Conservation (phyloP, 1,140 invertebrate genomes). For the Magallana angulata region DNA sequence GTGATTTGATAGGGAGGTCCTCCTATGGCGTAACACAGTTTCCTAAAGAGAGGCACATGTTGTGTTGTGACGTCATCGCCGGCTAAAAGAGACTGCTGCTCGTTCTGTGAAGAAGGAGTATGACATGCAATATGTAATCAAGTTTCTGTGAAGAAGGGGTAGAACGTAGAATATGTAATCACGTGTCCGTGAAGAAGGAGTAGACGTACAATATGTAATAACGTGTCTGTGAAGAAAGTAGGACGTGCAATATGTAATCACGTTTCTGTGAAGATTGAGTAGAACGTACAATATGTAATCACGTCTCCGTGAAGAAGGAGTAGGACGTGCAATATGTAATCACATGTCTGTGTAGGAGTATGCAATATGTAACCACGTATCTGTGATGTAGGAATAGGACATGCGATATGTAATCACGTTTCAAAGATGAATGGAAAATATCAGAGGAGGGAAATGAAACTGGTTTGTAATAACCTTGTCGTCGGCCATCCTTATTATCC, state of each 20-base stretch:
- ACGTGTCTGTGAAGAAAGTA: not conserved
- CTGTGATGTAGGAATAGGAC: no score
- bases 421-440: no score
- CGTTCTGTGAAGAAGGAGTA: not conserved
- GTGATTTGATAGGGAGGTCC: conserved; percentile 76
- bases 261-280: not conserved
- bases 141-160: no score
- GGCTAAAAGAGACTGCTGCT: not conserved
- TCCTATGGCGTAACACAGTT: conserved; percentile 76
- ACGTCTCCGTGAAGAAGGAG: no score
- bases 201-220: no score
- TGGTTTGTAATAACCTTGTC: not conserved
- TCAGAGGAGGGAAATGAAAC: not conserved
- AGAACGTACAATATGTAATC: not conserved
- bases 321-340: no score
- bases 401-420: no score
- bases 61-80: not conserved
- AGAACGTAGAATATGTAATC: not conserved
- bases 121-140: no score
- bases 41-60: conserved; percentile 70
- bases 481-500: not conserved
- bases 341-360: not conserved
- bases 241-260: not conserved
- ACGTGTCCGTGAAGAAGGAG: no score
- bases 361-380: not conserved